Conservation (phyloP, 2,888 invertebrate genomes). For the Drosophila mulleri region DNA sequence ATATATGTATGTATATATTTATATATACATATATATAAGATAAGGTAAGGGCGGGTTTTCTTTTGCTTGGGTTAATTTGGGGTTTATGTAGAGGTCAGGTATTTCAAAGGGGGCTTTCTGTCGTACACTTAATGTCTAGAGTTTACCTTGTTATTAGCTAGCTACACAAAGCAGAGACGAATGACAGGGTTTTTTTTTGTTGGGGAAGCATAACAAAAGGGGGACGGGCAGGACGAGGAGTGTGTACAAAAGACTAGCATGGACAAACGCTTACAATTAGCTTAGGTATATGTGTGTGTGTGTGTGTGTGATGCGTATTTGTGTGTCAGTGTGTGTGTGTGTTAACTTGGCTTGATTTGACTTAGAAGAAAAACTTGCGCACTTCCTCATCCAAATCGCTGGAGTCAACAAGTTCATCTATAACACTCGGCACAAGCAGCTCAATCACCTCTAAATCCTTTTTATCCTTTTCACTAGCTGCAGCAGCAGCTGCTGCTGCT, state of each 20-base stretch:
- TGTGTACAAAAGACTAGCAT: constrained; percentile 37
- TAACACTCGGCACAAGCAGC: constrained; percentile 65
- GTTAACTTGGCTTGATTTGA: constrained; percentile 29
- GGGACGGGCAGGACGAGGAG: constrained; percentile 13
- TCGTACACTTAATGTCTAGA: constrained; percentile 68
- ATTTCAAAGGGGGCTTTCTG: constrained; percentile 31
- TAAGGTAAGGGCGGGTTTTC: constrained; percentile 3
- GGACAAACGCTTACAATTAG: constrained; percentile 35
- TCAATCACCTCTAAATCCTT: constrained; percentile 69
- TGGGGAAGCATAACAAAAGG: constrained; percentile 4
- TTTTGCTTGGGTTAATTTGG: background rate
- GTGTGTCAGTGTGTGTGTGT: constrained; percentile 19
- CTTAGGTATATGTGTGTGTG: constrained; percentile 24
- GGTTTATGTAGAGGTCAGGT: background rate
- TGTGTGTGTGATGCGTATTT: constrained; percentile 1
- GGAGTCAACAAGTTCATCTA: constrained; percentile 69
- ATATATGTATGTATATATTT: background rate
- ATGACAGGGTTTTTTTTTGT: constrained; percentile 6
- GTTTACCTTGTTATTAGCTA: constrained; percentile 42
- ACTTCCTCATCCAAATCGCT: constrained; percentile 77
- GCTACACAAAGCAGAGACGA: constrained; percentile 58
- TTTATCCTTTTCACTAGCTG: constrained; percentile 57
- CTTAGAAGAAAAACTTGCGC: constrained; percentile 81
- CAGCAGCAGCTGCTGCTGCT: constrained; percentile 29
- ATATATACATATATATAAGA: constrained; percentile 11